Percentiles rank a stretch among this genome's conserved stretches.
Conservation (phyloP, 2,113 vertebrate species). For the Apaloderma vittatum region DNA sequence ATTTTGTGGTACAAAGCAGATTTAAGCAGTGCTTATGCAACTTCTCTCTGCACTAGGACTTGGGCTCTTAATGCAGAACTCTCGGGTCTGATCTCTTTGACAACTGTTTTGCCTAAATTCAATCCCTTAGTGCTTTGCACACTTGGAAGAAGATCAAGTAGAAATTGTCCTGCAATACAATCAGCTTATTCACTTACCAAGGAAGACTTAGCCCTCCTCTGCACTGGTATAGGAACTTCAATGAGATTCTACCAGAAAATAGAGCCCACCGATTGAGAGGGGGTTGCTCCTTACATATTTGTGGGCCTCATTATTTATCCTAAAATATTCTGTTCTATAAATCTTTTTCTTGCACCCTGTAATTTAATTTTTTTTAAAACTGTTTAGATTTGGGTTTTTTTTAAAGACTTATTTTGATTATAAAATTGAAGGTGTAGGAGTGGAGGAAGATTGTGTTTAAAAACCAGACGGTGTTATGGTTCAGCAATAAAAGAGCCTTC, state of each 20-base stretch:
- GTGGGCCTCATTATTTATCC: background rate
- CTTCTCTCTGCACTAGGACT: background rate
- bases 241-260: background rate
- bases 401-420: constrained; percentile 9
- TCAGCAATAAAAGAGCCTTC: constrained; percentile 4
- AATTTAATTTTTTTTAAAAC: background rate
- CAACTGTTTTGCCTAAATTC: background rate
- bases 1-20: background rate
- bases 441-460: background rate
- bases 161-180: background rate
- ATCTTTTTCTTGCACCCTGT: background rate
- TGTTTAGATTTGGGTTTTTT: background rate
- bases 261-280: background rate
- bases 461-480: background rate
- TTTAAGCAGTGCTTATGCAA: constrained; percentile 1
- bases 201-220: background rate
- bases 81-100: background rate
- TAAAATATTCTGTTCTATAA: background rate
- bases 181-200: background rate
- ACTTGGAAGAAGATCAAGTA: background rate
- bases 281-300: background rate
- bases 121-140: constrained; percentile 10
- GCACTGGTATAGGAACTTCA: background rate
- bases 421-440: constrained; percentile 4
- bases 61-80: background rate